Evolutionary conservation across 2,797 vertebrate species (phyloP).

Genomic region (Brachyrhaphis roseni): DNA sequence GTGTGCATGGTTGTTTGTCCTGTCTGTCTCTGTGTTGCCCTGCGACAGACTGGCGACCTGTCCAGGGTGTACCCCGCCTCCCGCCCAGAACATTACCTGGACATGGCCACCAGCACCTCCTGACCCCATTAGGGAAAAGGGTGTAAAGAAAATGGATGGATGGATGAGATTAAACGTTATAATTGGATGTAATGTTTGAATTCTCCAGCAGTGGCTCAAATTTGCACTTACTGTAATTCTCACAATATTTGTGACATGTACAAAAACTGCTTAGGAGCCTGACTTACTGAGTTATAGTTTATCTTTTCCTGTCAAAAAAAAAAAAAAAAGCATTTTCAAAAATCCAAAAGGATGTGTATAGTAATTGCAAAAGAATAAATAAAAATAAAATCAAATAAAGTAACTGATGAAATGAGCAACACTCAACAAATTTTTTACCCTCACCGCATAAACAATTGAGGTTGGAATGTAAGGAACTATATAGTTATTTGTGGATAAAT

Average conservation of each 20-base stretch:
- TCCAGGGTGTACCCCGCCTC: no score
- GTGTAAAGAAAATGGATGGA: no score
- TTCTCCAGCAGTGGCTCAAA: background rate
- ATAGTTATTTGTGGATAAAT: slow-evolving; percentile 2
- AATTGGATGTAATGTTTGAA: background rate
- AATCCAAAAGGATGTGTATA: background rate
- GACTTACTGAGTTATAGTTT: background rate
- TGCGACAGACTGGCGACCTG: no score
- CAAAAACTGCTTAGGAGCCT: no score
- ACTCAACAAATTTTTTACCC: background rate
- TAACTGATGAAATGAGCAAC: background rate
- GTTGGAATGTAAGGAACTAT: background rate
- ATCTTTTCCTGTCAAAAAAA: background rate
- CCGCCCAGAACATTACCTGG: no score
- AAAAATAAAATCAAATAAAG: background rate
- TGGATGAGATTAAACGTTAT: background rate
- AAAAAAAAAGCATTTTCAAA: background rate
- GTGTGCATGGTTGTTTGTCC: no score
- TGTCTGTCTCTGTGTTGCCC: no score
- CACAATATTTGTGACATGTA: background rate
- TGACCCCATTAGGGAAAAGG: no score
- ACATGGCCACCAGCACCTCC: no score
- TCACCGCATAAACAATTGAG: background rate
- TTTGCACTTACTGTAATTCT: no score
- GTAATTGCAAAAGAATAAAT: background rate